These are phyloP conservation scores for Lepidurus couesii DNA, from an alignment of 1,140 invertebrate genomes.

Conservation along the genomic window DNA sequence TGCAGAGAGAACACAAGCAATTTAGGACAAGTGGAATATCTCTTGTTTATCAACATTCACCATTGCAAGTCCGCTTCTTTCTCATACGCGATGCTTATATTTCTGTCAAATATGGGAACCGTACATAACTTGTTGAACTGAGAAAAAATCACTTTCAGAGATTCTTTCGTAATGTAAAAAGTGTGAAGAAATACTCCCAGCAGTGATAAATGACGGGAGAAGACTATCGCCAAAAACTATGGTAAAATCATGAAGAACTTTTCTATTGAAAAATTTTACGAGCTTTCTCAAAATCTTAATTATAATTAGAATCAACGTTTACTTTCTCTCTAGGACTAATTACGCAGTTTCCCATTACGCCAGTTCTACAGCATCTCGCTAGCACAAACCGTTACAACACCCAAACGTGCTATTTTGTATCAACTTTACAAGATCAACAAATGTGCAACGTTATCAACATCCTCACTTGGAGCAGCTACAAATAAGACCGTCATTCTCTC, in stretches of 20 bases:
- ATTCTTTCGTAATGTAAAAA: neutral
- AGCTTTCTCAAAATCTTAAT: neutral
- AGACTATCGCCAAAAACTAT: neutral
- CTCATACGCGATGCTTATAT: neutral
- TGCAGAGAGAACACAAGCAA: neutral
- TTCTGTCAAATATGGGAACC: neutral
- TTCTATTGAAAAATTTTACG: slow-evolving; percentile 1
- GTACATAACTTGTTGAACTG: neutral
- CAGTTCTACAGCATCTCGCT: neutral
- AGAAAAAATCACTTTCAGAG: neutral
- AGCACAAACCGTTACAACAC: neutral
- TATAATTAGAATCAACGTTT: neutral
- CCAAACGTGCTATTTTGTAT: neutral
- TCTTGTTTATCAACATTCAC: neutral
- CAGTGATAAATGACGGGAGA: neutral
- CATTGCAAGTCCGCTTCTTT: neutral
- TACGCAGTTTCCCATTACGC: neutral
- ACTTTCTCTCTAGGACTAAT: neutral
- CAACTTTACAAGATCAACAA: neutral
- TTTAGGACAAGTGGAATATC: neutral
- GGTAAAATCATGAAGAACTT: neutral
- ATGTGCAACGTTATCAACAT: neutral
- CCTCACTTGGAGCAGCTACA: neutral
- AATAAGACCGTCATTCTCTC: neutral
- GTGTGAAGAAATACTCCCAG: neutral